Evolutionary conservation across 35 echinoderm and acorn worm genomes (phyloP).

Genomic region (Heliocidaris erythrogramma): DNA sequence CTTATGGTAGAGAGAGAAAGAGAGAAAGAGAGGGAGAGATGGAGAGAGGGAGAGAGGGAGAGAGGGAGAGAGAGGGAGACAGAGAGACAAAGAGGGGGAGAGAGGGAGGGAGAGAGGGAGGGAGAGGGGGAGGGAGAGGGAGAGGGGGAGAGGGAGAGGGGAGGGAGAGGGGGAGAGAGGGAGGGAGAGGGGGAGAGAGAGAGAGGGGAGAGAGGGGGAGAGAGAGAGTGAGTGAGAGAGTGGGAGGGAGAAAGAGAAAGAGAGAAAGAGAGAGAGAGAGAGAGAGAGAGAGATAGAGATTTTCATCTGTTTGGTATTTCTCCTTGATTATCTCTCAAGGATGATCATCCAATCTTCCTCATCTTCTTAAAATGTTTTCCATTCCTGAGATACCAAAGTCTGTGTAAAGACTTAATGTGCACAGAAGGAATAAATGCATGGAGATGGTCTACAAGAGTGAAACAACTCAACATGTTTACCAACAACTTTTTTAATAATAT

Average conservation of each 20-base stretch:
- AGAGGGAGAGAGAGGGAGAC: too few relatives aligned
- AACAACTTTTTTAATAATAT: too few relatives aligned
- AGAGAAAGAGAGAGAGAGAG: too few relatives aligned
- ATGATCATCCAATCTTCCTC: background rate
- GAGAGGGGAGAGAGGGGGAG: too few relatives aligned
- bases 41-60: too few relatives aligned
- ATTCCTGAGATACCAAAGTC: background rate
- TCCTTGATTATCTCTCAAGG: background rate
- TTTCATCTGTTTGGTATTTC: background rate
- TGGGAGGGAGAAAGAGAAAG: background rate
- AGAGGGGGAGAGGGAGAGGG: background rate
- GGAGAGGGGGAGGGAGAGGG: too few relatives aligned
- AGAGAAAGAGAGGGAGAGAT: too few relatives aligned
- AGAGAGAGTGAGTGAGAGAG: background rate
- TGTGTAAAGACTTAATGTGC: background rate
- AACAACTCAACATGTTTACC: background rate
- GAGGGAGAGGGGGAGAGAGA: too few relatives aligned
- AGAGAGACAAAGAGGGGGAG: background rate
- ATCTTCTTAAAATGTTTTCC: background rate
- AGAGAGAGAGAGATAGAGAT: background rate
- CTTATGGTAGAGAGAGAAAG: too few relatives aligned
- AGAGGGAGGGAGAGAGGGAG: background rate
- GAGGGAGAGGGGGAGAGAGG: too few relatives aligned
- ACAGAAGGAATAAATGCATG: background rate
- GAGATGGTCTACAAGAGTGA: background rate